phyloP scores from a whole-genome alignment of 2,797 vertebrate genomes.

The Amazona ochrocephala region DNA sequence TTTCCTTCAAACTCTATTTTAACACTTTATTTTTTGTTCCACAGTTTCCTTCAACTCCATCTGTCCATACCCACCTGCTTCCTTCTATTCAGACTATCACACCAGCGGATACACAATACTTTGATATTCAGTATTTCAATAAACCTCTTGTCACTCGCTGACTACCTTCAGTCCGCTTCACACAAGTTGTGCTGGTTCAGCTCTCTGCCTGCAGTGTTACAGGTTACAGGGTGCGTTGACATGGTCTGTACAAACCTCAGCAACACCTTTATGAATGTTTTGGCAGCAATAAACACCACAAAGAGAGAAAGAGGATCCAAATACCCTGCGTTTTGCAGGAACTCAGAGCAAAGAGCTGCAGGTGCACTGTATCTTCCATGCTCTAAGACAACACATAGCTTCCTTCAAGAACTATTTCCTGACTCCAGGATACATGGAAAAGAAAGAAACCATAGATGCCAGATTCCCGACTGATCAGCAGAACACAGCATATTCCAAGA shows the following conservation, averaged over 20 bases:
- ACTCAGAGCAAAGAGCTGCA: background rate
- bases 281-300: background rate
- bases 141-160: background rate
- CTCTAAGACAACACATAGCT: background rate
- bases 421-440: background rate
- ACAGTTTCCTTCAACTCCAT: background rate
- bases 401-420: background rate
- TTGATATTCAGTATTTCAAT: background rate
- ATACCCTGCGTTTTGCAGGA: background rate
- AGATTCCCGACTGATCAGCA: background rate
- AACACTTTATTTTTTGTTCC: background rate
- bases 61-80: background rate
- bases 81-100: background rate
- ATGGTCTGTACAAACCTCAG: background rate
- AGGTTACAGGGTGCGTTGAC: background rate
- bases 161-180: background rate
- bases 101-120: background rate
- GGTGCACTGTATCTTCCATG: fast-evolving
- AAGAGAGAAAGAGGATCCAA: background rate
- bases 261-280: background rate
- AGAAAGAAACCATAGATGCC: background rate
- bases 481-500: too few species aligned
- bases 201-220: background rate
- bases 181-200: background rate
- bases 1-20: background rate